These are phyloP conservation scores for Aegithalos caudatus DNA, from an alignment of 2,113 vertebrate genomes.

Conservation along the genomic window DNA sequence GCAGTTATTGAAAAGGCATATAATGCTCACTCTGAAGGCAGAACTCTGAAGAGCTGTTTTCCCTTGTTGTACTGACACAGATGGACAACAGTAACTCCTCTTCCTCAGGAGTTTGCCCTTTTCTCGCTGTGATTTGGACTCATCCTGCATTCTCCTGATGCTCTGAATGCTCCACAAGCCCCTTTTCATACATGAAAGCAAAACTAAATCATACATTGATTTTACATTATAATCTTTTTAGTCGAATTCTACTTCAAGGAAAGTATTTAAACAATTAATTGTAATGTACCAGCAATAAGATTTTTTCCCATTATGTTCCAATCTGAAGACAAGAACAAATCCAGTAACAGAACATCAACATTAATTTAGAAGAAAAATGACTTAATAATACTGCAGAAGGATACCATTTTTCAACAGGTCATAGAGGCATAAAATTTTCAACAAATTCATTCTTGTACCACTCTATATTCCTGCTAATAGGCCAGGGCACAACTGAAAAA, in stretches of 20 bases:
- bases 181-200: not conserved
- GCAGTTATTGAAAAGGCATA: not conserved
- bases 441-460: conserved; percentile 68
- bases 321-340: conserved; percentile 70
- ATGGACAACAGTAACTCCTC: accelerated
- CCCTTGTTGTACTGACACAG: not conserved
- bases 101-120: not conserved
- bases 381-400: conserved; percentile 68
- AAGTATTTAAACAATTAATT: conserved; percentile 66
- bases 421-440: conserved; percentile 68
- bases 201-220: conserved; percentile 38
- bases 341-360: conserved; percentile 64
- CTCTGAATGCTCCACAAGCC: not conserved
- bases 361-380: conserved; percentile 77
- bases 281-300: conserved; percentile 54
- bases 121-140: not conserved
- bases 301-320: conserved; percentile 63
- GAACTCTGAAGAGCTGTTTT: not conserved
- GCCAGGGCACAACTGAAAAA: conserved; percentile 12
- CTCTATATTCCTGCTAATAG: conserved; percentile 67
- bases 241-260: conserved; percentile 46
- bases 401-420: conserved; percentile 63
- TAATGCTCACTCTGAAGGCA: not conserved
- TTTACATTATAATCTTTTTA: conserved; percentile 36
- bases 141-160: not conserved